phyloP scores from a whole-genome alignment of 1,140 invertebrate species.

The Drosophila rufa region DNA sequence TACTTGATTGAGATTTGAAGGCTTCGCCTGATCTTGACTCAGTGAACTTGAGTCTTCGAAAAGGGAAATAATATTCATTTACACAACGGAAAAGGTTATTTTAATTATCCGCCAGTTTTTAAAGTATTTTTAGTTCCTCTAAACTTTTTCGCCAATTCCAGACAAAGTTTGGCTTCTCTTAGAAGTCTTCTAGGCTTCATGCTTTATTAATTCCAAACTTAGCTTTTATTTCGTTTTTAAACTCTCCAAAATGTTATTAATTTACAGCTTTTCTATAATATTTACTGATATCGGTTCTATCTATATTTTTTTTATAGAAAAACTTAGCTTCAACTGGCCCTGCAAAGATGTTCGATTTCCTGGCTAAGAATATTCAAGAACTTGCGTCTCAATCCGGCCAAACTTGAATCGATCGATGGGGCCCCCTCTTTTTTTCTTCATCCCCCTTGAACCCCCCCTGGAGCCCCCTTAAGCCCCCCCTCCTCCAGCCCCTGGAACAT shows the following conservation, averaged over 20 bases:
- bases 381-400: slow-evolving; percentile 6
- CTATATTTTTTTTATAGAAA: not conserved
- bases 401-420: slow-evolving; percentile 19
- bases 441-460: not conserved
- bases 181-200: no score
- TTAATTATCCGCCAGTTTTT: no score
- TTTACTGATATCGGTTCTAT: no score
- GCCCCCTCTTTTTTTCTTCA: not conserved
- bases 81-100: no score
- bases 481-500: slow-evolving; percentile 10
- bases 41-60: not conserved
- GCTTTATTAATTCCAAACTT: not conserved
- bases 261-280: no score
- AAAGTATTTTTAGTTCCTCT: not conserved
- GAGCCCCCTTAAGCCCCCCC: not conserved
- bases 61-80: no score
- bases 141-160: no score
- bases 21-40: not conserved
- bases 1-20: slow-evolving; percentile 30
- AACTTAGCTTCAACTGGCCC: no score
- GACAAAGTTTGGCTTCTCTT: not conserved
- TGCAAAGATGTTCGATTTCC: not conserved
- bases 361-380: not conserved
- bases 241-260: not conserved
- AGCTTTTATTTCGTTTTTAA: not conserved